Evolutionary conservation across 1,140 invertebrate genomes (phyloP), one percentile per base, ranked within the genome.

Genomic region (Drosophila pectinifera): DNA sequence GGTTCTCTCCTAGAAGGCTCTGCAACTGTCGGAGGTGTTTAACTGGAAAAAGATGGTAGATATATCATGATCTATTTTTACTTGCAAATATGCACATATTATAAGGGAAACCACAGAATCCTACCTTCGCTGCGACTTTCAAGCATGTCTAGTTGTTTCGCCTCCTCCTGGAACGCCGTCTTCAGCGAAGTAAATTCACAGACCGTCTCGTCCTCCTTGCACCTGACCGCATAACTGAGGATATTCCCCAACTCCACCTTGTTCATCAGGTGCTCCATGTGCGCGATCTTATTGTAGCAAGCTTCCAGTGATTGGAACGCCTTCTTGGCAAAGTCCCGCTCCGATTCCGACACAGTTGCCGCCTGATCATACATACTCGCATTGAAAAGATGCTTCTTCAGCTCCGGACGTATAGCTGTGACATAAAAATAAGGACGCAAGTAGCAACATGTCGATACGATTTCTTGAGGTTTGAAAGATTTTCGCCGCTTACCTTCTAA

Each of bases 231-330:
- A 53, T 36, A 53, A 10, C 14, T 36, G 18, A 53, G 18, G 7
- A 53, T 36, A 3, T 53, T 22, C 7, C 0, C 13, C 2, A 53
- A 22, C 22, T 22, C 31, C 18, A 22, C 13, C 7, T 36, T 2
- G 1, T 36, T 5, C 5, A 53, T n/a, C 13, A 53, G 18, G 0
- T 36, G 7, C 18, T 36, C 31, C 13, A 53, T 3, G 0, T 36
- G 13, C 2, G 8, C 18, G 5, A 53, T 53, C 18, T 36, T 20
- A 0, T 5, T 10, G 14, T 53, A 36, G 31, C 18, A 53, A 5
- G 2, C 10, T 1, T 0, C 18, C 3, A 20, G 13, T 1, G 8
- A n/a, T 5, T 22, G 5, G 0, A 2, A n/a, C 0, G 31, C 7
- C 18, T n/a, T 5, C 5, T 0, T 0, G 0, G 31, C 18, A 0